Percentiles rank a stretch among this genome's conserved stretches.
Conservation (phyloP, 2,797 vertebrate species). For the Lates japonicus region DNA sequence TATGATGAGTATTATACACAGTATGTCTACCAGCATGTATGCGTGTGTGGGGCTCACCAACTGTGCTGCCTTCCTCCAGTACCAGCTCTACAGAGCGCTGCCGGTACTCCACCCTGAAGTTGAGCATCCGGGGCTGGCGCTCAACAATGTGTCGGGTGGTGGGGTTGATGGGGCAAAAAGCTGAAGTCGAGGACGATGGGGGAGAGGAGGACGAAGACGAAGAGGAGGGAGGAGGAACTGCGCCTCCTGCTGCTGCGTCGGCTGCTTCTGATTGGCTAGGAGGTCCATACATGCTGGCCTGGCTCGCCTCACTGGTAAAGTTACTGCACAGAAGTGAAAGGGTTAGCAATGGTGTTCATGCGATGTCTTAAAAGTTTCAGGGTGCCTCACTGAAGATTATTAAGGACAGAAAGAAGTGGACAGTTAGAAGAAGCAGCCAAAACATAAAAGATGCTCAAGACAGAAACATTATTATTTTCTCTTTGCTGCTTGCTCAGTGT, state of each 20-base stretch:
- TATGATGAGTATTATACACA: neutral
- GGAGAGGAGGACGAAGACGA: conserved; percentile 89
- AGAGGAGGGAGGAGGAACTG: conserved; percentile 82
- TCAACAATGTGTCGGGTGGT: conserved; percentile 95
- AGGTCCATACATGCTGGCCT: conserved; percentile 89
- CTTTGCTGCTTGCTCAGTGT: conserved; percentile 13
- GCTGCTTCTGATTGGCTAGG: conserved; percentile 86
- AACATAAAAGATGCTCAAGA: neutral
- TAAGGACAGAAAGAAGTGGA: neutral
- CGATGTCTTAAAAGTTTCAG: neutral
- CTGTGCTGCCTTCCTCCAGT: conserved; percentile 95
- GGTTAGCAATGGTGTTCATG: conserved; percentile 11
- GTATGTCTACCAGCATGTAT: neutral
- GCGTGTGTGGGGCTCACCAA: conserved; percentile 88
- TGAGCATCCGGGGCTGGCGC: conserved; percentile 95
- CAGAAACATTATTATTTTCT: conserved; percentile 21
- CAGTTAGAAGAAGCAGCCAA: neutral
- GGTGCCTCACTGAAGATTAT: neutral
- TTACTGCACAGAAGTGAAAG: conserved; percentile 83
- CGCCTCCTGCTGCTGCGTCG: conserved; percentile 77
- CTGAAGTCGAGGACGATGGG: conserved; percentile 89
- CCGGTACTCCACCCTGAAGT: conserved; percentile 98
- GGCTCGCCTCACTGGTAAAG: conserved; percentile 91
- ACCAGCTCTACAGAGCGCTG: conserved; percentile 95
- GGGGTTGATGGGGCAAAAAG: conserved; percentile 92